Evolutionary conservation across 1,140 invertebrate genomes (phyloP), one percentile per base, ranked within the genome.

Genomic region (Conus betulinus): DNA sequence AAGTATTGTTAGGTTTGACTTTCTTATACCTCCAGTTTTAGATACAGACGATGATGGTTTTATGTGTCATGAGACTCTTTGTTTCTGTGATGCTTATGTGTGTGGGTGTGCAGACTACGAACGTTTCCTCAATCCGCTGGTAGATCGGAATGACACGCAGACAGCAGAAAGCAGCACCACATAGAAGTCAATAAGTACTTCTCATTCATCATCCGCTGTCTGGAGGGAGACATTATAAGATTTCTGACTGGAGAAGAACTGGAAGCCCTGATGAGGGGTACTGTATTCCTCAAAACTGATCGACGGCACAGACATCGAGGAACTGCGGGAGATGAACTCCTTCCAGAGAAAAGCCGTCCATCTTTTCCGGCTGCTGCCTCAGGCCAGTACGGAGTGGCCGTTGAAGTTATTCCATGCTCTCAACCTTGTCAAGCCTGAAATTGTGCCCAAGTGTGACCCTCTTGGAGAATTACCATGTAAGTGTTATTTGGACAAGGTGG

Each of bases 391-490:
- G 5, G 20, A 74, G 20, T 74, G 71, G 71, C 71, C 71, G n/a
- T 20, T 74, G 71, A 74, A 74, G 71, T 74, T 74, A 17, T 74
- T 74, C 71, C 25, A 23, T 74, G 71, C 71, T 20, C 71, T 74
- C 7, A 25, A 74, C 20, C 11, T 23, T 11, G 71, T 20, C 20
- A 74, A 74, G n/a, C 71, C 71, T 74, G 71, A 25, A 25, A 8
- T 74, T 20, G 23, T 23, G 88, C 90, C 52, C 63, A 84, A 39
- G 87, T 23, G 20, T 51, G 57, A 25, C 89, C 71, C 53, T 71
- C 76, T 10, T 76, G 52, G 27, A 27, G 84, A 23, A 52, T 89
- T 55, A 88, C 39, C 11, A 91, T 23, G 63, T 87, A 27, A 20
- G 87, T 39, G 83, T 3, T 63, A 39, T 39, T 39, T 39, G 39